Evolutionary conservation across 1,140 invertebrate genomes (phyloP).

Genomic region (Calliphora vicina): DNA sequence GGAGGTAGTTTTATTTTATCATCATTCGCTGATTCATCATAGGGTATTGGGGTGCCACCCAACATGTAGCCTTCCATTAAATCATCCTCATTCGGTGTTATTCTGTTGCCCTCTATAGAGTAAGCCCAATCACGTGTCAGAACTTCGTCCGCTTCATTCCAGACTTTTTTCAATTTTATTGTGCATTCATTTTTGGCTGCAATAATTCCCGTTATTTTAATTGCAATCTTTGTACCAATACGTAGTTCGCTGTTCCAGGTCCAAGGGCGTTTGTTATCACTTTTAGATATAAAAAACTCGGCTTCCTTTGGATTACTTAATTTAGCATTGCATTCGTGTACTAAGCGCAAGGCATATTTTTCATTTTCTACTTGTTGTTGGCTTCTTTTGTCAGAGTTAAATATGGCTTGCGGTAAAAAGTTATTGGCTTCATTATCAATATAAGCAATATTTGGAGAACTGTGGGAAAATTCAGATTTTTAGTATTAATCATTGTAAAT

Average conservation of each 20-base stretch:
- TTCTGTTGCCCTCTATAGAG: slow-evolving; percentile 50
- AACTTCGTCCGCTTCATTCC: slow-evolving; percentile 46
- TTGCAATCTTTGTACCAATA: slow-evolving; percentile 50
- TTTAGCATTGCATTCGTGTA: slow-evolving; percentile 50
- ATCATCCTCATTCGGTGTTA: slow-evolving; percentile 47
- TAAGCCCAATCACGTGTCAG: slow-evolving; percentile 48
- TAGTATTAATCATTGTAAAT: neutral
- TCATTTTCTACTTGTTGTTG: slow-evolving; percentile 47
- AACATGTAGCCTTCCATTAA: slow-evolving; percentile 59
- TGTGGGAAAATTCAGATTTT: neutral
- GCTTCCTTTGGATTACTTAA: slow-evolving; percentile 55
- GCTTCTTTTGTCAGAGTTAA: slow-evolving; percentile 39
- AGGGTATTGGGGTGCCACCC: slow-evolving; percentile 55
- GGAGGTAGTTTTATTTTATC: slow-evolving; percentile 42
- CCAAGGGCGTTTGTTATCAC: slow-evolving; percentile 52
- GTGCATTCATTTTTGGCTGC: slow-evolving; percentile 55
- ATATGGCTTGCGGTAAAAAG: slow-evolving; percentile 46
- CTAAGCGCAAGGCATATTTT: slow-evolving; percentile 48
- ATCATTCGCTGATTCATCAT: slow-evolving; percentile 47
- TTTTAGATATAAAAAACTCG: slow-evolving; percentile 43
- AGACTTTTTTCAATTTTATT: slow-evolving; percentile 53
- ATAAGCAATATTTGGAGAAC: slow-evolving; percentile 51
- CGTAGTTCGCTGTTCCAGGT: slow-evolving; percentile 50
- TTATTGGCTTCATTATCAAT: slow-evolving; percentile 48
- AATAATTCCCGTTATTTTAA: slow-evolving; percentile 52